These are phyloP conservation scores for Tipula helvola DNA, from an alignment of 2,888 invertebrate genomes.

Conservation along the genomic window DNA sequence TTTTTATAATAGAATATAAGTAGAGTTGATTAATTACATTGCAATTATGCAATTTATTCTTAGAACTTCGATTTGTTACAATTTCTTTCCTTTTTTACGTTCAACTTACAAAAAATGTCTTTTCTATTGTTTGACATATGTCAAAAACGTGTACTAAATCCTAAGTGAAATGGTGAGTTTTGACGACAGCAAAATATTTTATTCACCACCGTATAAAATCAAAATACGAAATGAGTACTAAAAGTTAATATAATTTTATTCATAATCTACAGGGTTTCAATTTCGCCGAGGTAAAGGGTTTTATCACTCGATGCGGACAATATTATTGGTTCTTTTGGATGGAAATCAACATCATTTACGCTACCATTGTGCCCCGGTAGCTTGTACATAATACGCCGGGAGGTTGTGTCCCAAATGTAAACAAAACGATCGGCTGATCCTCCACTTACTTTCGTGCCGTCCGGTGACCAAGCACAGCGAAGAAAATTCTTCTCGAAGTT, in stretches of 20 bases:
- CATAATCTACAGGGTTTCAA: conserved; percentile 41
- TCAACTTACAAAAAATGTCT: neutral
- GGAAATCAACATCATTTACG: conserved; percentile 93
- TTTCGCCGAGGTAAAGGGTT: conserved; percentile 89
- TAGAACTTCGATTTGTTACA: neutral
- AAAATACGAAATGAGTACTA: neutral
- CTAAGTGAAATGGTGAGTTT: neutral
- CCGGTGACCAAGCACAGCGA: conserved; percentile 85
- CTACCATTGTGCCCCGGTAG: conserved; percentile 96
- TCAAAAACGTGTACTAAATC: neutral
- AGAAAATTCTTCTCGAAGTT: conserved; percentile 96
- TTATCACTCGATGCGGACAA: conserved; percentile 93
- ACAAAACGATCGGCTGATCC: conserved; percentile 94
- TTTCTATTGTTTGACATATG: neutral
- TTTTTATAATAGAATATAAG: neutral
- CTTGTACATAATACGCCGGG: conserved; percentile 84
- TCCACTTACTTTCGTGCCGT: conserved; percentile 74
- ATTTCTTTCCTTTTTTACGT: neutral
- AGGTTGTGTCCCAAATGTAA: conserved; percentile 94
- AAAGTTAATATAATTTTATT: neutral
- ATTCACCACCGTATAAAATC: neutral
- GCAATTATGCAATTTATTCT: conserved; percentile 6
- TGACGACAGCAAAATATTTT: neutral
- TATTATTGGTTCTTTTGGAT: conserved; percentile 85
- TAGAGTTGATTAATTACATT: neutral